Conservation (phyloP, 2,888 invertebrate species). For the Achlya flavicornis region DNA sequence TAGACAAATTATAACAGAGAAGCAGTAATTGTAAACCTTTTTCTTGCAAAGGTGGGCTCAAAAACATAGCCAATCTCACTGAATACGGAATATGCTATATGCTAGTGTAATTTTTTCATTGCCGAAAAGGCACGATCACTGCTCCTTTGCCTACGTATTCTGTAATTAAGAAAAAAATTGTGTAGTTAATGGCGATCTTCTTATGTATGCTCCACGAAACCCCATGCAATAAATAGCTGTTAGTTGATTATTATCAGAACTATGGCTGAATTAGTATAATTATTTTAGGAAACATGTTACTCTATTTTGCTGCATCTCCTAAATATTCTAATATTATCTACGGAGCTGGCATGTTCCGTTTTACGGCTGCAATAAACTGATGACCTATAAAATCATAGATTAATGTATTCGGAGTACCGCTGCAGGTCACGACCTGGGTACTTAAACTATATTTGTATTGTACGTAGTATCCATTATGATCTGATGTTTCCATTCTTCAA, state of each 20-base stretch:
- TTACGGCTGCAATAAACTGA: conserved; percentile 26
- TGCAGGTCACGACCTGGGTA: conserved; percentile 40
- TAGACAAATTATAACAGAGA: no score
- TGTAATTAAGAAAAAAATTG: no score
- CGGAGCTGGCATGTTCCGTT: conserved; percentile 17
- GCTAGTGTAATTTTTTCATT: no score
- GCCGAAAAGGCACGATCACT: no score
- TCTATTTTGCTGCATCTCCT: conserved; percentile 9
- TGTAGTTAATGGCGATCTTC: no score
- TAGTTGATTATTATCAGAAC: background rate
- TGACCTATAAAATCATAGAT: conserved; percentile 32
- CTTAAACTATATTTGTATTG: conserved; percentile 15
- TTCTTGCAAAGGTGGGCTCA: no score
- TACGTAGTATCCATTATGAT: conserved; percentile 1
- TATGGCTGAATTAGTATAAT: background rate
- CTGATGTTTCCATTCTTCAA: conserved; percentile 2
- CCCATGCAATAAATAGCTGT: background rate
- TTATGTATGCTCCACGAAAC: no score
- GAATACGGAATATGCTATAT: no score
- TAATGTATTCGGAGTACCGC: conserved; percentile 23
- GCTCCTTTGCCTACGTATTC: no score
- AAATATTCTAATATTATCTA: conserved; percentile 23
- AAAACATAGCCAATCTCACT: no score
- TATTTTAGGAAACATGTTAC: background rate
- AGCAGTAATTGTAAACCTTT: no score